These are phyloP conservation scores for Drosophila melanogaster DNA, from an alignment of 1,140 invertebrate species.

Conservation along the genomic window Release_6_plus_ISO1_MT NC_004354.4:3140501-3141000, in stretches of 20 bases:
- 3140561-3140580: too few species aligned
- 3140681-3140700: slow-evolving; percentile 2
- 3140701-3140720: background rate
- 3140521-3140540: background rate
- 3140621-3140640: too few species aligned
- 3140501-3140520: background rate
- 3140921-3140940: slow-evolving; percentile 79
- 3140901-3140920: slow-evolving; percentile 61
- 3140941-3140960: slow-evolving; percentile 55
- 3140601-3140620: too few species aligned
- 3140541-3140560: background rate
- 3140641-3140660: too few species aligned
- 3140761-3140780: slow-evolving; percentile 36
- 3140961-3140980: slow-evolving; percentile 23
- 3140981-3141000: slow-evolving; percentile 49
- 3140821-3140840: slow-evolving; percentile 12
- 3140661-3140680: too few species aligned
- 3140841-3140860: slow-evolving; percentile 1
- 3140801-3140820: slow-evolving; percentile 37
- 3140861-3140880: background rate
- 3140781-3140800: slow-evolving; percentile 26
- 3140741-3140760: background rate
- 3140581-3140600: too few species aligned
- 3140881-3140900: slow-evolving; percentile 12
- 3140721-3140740: background rate